A percentile compares a stretch with the other conserved stretches of the same genome.
These are phyloP conservation scores for Sapajus apella DNA, from an alignment of 2,113 vertebrate genomes.

Conservation along the genomic window DNA sequence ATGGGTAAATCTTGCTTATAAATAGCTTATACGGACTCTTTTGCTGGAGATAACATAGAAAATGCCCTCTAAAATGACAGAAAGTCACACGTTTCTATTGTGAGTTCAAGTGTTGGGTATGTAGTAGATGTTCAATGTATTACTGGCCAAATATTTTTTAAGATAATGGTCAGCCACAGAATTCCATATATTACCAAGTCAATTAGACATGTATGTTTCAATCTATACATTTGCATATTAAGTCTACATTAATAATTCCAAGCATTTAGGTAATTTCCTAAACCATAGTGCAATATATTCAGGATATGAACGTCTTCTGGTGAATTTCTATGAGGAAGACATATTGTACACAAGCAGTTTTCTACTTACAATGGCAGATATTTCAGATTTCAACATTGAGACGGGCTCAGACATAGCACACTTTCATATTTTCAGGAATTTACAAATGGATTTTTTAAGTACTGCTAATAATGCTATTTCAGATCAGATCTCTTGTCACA, in stretches of 20 bases:
- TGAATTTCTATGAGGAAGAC: neutral
- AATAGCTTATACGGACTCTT: neutral
- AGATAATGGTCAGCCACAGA: neutral
- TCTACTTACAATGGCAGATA: neutral
- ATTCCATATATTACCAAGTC: neutral
- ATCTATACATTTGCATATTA: neutral
- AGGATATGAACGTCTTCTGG: neutral
- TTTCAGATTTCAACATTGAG: constrained; percentile 61
- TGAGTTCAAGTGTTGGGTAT: neutral
- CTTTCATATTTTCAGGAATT: constrained; percentile 79
- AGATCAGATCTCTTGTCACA: constrained; percentile 82
- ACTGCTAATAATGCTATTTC: constrained; percentile 81
- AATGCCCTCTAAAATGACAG: neutral
- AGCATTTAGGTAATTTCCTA: neutral
- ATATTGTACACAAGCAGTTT: neutral
- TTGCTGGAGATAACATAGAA: neutral
- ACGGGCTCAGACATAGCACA: constrained; percentile 68
- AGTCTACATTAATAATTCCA: neutral
- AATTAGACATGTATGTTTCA: neutral
- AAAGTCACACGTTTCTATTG: neutral
- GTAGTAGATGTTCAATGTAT: neutral
- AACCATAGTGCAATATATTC: neutral
- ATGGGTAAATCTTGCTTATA: neutral
- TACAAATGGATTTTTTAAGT: constrained; percentile 82
- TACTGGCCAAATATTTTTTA: neutral